Evolutionary conservation across 2,888 invertebrate genomes (phyloP), one percentile per base, ranked within the genome.

Genomic region (Hesperia comma): DNA sequence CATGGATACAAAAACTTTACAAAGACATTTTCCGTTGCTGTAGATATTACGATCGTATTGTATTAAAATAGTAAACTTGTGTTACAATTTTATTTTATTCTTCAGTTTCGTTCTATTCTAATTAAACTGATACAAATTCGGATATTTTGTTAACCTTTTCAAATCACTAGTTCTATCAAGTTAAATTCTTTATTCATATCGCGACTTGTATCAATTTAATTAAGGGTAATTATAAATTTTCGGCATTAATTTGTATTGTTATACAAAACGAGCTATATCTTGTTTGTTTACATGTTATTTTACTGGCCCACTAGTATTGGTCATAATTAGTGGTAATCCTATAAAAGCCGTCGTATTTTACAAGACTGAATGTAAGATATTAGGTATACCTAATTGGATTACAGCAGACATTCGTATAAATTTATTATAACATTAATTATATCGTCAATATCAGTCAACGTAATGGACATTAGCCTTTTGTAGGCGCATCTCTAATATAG

Each of bases 371-470:
- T 46, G n/a, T 58, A 19, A 17, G 14, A 26, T 26, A 5, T 26
- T 26, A 26, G 2, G 2, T 26, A 26, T 26, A 4, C 26, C 2
- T 26, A 26, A 26, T 26, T n/a, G n/a, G 26, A 26, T 26, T 26
- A 4, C 26, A 63, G 43, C 40, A 32, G 17, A 46, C 63, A 56
- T 15, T 37, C 56, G 49, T 15, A 15, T 41, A 51, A 64, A 51
- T 49, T 21, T 61, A 43, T 57, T 33, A 58, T 41, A 41, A 41
- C 21, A 61, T 49, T 40, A 43, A 32, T 64, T 63, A 53, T 58
- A 60, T 58, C 32, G 43, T 58, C 43, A 58, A 32, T 57, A 64
- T 64, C 64, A 64, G 64, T 64, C 64, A 64, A 17, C 19, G 17
- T 53, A 33, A n/a, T 64, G 58, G 53, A 60, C 64, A 60, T 32